These are phyloP conservation scores for Papio anubis DNA, from an alignment of 2,113 vertebrate species.

Conservation along the genomic window DNA sequence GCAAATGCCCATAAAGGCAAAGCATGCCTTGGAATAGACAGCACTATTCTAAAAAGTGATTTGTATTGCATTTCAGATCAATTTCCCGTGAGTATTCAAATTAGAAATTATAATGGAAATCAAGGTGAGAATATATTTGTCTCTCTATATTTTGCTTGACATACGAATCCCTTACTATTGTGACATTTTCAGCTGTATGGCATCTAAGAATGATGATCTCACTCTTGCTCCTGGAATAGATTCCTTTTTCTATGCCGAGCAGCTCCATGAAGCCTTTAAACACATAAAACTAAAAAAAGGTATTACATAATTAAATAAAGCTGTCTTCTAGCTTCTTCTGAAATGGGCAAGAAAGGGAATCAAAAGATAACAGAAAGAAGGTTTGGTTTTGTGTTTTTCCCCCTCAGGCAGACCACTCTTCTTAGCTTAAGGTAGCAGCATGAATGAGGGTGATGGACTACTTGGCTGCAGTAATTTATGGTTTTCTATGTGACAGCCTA, in stretches of 20 bases:
- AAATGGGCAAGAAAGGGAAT: slow-evolving; percentile 66
- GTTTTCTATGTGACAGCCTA: slow-evolving; percentile 79
- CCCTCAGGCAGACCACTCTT: slow-evolving; percentile 74
- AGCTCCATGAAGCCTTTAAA: slow-evolving; percentile 30
- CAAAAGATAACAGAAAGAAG: slow-evolving; percentile 74
- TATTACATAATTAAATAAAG: slow-evolving; percentile 74
- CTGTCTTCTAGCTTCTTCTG: slow-evolving; percentile 14
- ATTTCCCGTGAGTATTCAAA: slow-evolving; percentile 6
- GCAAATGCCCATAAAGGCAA: neutral
- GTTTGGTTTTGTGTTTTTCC: slow-evolving; percentile 35
- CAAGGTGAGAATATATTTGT: slow-evolving; percentile 29
- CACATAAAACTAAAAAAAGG: slow-evolving; percentile 42
- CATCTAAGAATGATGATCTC: neutral
- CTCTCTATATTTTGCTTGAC: slow-evolving; percentile 39
- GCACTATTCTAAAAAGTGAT: neutral
- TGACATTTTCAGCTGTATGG: neutral
- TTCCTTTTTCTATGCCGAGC: neutral
- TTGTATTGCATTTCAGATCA: slow-evolving; percentile 13
- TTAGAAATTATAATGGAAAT: slow-evolving; percentile 46
- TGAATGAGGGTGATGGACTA: slow-evolving; percentile 78
- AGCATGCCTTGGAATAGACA: neutral
- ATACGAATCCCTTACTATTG: neutral
- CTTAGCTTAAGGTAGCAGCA: slow-evolving; percentile 58
- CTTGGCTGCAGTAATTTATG: slow-evolving; percentile 84
- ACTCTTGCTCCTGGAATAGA: slow-evolving; percentile 42